Percentiles rank a stretch among this genome's conserved stretches.
Evolutionary conservation across 2,888 invertebrate genomes (phyloP).

Genomic region (Tetragonula carbonaria): DNA sequence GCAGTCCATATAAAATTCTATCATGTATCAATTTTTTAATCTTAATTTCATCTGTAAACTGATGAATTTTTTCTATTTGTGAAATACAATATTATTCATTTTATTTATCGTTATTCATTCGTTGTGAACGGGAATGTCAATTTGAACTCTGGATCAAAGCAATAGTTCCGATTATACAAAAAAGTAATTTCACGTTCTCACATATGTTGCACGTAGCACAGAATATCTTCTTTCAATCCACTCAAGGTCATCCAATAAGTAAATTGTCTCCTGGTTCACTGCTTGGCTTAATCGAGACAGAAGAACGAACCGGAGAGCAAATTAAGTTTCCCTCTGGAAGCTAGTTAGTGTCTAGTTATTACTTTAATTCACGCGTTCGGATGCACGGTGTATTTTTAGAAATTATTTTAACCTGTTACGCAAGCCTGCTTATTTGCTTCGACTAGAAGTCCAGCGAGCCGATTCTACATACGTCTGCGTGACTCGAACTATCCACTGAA

Average conservation of each 20-base stretch:
- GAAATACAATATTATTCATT: too few relatives aligned
- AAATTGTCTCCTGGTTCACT: background rate
- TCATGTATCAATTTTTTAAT: too few relatives aligned
- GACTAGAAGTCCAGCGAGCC: background rate
- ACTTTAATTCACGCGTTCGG: background rate
- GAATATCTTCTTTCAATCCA: background rate
- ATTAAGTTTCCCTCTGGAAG: background rate
- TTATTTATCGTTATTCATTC: too few relatives aligned
- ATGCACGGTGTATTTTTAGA: conserved; percentile 1
- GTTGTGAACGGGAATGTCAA: too few relatives aligned
- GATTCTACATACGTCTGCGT: background rate
- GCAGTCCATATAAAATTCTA: too few relatives aligned
- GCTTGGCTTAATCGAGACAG: background rate
- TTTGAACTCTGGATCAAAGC: too few relatives aligned
- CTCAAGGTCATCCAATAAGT: background rate
- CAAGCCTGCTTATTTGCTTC: background rate
- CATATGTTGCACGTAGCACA: background rate
- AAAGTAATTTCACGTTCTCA: too few relatives aligned
- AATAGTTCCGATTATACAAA: too few relatives aligned
- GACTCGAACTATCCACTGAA: too few relatives aligned
- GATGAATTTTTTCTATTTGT: too few relatives aligned
- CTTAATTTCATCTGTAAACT: too few relatives aligned
- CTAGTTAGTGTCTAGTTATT: background rate
- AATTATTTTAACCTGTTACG: conserved; percentile 9
- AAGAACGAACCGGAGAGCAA: background rate